Evolutionary conservation across 2,888 invertebrate species (phyloP).

Genomic region (Caenorhabditis doughertyi): DNA sequence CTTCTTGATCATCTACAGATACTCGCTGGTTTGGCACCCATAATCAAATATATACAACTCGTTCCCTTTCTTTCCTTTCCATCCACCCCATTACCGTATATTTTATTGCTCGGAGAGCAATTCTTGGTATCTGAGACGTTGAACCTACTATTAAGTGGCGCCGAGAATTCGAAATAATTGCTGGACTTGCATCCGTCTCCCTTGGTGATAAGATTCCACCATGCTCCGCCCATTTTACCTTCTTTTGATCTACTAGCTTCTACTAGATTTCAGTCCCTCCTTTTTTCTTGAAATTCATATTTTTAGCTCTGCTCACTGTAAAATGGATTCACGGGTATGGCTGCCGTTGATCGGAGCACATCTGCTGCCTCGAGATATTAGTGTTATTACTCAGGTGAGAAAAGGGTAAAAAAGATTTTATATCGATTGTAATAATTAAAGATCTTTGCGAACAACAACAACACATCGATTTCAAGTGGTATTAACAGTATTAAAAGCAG

Average conservation of each 20-base stretch:
- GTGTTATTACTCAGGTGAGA: conserved; percentile 50
- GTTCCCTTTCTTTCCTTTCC: neutral
- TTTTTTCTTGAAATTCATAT: neutral
- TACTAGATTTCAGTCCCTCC: neutral
- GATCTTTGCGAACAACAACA: conserved; percentile 58
- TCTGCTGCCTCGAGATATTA: conserved; percentile 45
- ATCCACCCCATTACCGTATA: conserved; percentile 23
- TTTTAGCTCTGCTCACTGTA: conserved; percentile 31
- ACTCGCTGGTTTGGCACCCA: neutral
- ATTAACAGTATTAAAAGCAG: conserved; percentile 42
- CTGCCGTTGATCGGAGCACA: conserved; percentile 60
- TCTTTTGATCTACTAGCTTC: neutral
- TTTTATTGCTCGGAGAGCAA: conserved; percentile 35
- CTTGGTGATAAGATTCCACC: conserved; percentile 32
- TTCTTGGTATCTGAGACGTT: conserved; percentile 17
- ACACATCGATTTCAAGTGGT: conserved; percentile 15
- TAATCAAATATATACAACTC: conserved; percentile 4
- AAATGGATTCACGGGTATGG: conserved; percentile 67
- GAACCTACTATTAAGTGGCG: conserved; percentile 44
- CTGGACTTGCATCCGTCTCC: neutral
- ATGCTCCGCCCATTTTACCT: conserved; percentile 6
- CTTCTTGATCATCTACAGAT: neutral
- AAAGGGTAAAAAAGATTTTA: neutral
- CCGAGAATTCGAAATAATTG: conserved; percentile 37
- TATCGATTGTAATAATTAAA: neutral